Percentiles rank a stretch among this genome's conserved stretches.
These are phyloP conservation scores for Polypterus senegalus DNA, from an alignment of 2,113 vertebrate species.

Conservation along the genomic window DNA sequence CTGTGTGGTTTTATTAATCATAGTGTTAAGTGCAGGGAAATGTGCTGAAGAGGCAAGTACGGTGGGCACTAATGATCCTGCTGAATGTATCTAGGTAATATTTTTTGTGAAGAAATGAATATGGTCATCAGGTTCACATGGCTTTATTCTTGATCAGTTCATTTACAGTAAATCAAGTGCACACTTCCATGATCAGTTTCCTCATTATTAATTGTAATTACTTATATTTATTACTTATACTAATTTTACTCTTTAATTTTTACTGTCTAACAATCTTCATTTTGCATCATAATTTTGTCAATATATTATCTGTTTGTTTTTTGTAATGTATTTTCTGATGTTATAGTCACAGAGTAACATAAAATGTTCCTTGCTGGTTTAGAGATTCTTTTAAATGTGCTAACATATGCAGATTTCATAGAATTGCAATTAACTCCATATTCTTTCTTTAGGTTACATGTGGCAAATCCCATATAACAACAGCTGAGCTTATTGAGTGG, in stretches of 20 bases:
- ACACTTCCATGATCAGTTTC: too few species aligned
- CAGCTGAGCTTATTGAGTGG: conserved; percentile 71
- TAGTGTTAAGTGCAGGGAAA: conserved; percentile 30
- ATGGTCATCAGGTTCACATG: too few species aligned
- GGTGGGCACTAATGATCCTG: conserved; percentile 18
- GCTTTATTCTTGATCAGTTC: too few species aligned
- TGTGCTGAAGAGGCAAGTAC: conserved; percentile 49
- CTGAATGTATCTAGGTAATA: conserved; percentile 46
- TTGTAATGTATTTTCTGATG: not conserved
- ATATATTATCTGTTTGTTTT: not conserved
- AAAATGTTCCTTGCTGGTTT: conserved; percentile 8
- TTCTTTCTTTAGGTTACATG: conserved; percentile 59
- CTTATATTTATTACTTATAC: too few species aligned
- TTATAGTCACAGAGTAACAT: conserved; percentile 8
- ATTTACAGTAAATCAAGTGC: too few species aligned
- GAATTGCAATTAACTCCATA: not conserved
- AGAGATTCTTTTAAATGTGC: conserved; percentile 5
- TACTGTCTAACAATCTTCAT: too few species aligned
- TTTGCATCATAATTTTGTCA: not conserved
- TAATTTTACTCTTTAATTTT: too few species aligned
- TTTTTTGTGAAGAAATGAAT: conserved; percentile 45
- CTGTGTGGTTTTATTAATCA: conserved; percentile 54
- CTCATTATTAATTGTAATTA: too few species aligned
- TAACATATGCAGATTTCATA: not conserved
- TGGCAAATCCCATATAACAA: conserved; percentile 47